Evolutionary conservation across 2,888 invertebrate genomes (phyloP).

Genomic region (Drosophila kuntzei): DNA sequence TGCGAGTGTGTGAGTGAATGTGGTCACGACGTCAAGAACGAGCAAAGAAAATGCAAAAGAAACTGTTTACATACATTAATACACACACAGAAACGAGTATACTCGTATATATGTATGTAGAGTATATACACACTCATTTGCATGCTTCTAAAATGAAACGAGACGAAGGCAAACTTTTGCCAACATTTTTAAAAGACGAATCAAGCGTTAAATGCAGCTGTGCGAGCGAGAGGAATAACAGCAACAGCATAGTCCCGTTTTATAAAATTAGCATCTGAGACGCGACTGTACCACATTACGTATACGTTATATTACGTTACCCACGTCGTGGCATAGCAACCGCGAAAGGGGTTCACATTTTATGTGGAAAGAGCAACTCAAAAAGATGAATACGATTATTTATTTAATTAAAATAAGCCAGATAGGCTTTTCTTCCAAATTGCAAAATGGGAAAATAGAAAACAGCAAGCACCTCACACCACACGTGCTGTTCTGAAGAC

Average conservation of each 20-base stretch:
- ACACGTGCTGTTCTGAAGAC: background rate
- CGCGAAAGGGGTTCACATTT: constrained; percentile 3
- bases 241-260: constrained; percentile 9
- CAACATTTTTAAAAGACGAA: constrained; percentile 42
- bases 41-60: constrained; percentile 44
- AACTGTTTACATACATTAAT: constrained; percentile 9
- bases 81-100: constrained; percentile 1
- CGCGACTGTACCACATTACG: constrained; percentile 49
- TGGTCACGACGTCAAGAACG: constrained; percentile 22
- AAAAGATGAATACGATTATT: constrained; percentile 32
- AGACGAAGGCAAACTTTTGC: constrained; percentile 34
- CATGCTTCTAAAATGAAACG: constrained; percentile 20
- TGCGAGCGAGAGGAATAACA: constrained; percentile 20
- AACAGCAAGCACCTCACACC: background rate
- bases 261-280: constrained; percentile 30
- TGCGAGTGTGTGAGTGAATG: constrained; percentile 3
- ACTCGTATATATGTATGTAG: constrained; percentile 9
- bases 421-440: constrained; percentile 21
- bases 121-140: constrained; percentile 3
- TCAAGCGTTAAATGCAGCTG: constrained; percentile 21
- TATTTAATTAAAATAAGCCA: constrained; percentile 43
- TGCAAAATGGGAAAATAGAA: constrained; percentile 16
- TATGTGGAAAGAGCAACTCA: background rate
- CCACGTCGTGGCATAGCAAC: constrained; percentile 10
- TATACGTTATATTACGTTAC: constrained; percentile 3